Conservation (phyloP, 2,113 vertebrate genomes). For the Rhinolophus sinicus region DNA sequence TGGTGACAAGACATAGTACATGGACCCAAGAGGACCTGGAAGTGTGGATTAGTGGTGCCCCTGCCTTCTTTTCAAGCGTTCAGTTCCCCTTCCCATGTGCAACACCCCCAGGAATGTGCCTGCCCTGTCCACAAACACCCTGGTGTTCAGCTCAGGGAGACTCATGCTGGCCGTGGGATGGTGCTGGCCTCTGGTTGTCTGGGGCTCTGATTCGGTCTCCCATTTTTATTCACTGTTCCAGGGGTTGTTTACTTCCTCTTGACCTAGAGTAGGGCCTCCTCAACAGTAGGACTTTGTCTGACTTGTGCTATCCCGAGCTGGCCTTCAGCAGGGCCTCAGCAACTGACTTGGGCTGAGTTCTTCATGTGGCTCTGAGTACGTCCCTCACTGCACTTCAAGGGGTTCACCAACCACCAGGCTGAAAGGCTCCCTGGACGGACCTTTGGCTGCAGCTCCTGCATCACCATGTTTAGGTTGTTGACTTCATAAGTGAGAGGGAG, state of each 20-base stretch:
- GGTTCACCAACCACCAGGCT: neutral
- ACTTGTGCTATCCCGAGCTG: neutral
- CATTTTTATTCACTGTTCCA: neutral
- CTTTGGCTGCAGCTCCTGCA: neutral
- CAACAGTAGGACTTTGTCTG: neutral
- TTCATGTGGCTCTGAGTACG: neutral
- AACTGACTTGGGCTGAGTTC: neutral
- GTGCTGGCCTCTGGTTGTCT: neutral
- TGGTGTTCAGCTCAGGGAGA: neutral
- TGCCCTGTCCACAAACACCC: neutral
- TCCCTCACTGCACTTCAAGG: neutral
- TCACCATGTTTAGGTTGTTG: neutral
- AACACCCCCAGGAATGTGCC: neutral
- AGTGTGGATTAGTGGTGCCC: neutral
- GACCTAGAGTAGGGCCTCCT: neutral
- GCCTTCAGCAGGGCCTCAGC: neutral
- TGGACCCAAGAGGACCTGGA: constrained; percentile 4
- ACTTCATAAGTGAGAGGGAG: neutral
- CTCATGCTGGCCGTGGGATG: neutral
- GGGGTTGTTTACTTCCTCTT: neutral
- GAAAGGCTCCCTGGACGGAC: neutral
- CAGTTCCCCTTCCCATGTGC: neutral
- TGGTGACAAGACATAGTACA: constrained; percentile 30
- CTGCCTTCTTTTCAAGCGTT: neutral
- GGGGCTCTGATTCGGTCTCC: neutral